Evolutionary conservation across 2,888 invertebrate species (phyloP).

Genomic region (Drosophila falleni): DNA sequence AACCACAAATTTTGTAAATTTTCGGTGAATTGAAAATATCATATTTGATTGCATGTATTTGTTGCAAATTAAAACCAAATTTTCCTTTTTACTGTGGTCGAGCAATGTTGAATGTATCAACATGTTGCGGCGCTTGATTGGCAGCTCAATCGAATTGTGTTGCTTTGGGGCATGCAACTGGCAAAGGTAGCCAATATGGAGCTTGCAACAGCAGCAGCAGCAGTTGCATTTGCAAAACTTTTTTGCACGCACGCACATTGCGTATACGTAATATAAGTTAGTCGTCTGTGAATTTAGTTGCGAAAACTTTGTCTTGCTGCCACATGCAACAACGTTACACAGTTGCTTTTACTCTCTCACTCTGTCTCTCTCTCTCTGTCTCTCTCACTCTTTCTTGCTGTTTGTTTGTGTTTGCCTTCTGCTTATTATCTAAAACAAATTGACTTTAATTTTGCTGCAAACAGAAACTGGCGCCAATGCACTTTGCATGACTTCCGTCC

Average conservation of each 20-base stretch:
- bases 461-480: conserved; percentile 47
- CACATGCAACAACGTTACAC: conserved; percentile 36
- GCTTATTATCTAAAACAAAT: conserved; percentile 72
- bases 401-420: conserved; percentile 28
- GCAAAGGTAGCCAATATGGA: conserved; percentile 10
- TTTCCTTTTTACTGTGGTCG: background rate
- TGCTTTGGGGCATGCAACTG: conserved; percentile 1
- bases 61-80: conserved; percentile 9
- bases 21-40: background rate
- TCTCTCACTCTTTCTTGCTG: background rate
- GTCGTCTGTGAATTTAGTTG: conserved; percentile 24
- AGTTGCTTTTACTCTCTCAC: background rate
- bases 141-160: conserved; percentile 28
- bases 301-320: conserved; percentile 33
- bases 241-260: conserved; percentile 47
- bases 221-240: conserved; percentile 29
- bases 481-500: conserved; percentile 66
- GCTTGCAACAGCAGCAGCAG: background rate
- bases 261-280: conserved; percentile 62
- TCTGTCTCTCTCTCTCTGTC: background rate
- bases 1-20: conserved; percentile 21
- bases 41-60: conserved; percentile 22
- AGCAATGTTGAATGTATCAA: background rate
- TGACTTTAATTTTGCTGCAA: conserved; percentile 64
- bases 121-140: conserved; percentile 27